phyloP scores from a whole-genome alignment of 2,888 invertebrate genomes.

The Amorpha juglandis region DNA sequence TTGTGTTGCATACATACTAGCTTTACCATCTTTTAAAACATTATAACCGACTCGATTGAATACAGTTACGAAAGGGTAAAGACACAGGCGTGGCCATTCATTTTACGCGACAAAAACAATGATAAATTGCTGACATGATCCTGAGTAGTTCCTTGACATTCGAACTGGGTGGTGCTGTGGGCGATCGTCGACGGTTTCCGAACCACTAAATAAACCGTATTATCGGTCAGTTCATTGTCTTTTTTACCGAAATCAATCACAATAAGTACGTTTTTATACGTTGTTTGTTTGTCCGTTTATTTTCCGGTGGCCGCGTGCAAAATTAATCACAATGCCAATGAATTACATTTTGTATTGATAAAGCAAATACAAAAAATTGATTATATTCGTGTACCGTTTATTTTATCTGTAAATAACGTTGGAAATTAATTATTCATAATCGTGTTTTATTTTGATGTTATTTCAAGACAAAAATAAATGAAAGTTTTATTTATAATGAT shows the following conservation, averaged over 20 bases:
- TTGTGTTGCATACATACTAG: not conserved
- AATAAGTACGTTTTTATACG: slow-evolving; percentile 30
- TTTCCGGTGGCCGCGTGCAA: slow-evolving; percentile 18
- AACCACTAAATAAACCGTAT: slow-evolving; percentile 40
- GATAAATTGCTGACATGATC: slow-evolving; percentile 68
- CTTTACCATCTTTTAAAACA: slow-evolving; percentile 18
- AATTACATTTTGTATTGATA: slow-evolving; percentile 14
- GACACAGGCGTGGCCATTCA: slow-evolving; percentile 53
- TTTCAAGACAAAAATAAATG: not conserved
- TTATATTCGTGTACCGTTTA: not conserved
- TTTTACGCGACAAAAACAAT: slow-evolving; percentile 68
- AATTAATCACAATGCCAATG: slow-evolving; percentile 25
- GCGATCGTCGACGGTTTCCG: slow-evolving; percentile 41
- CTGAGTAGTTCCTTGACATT: slow-evolving; percentile 65
- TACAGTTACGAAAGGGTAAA: slow-evolving; percentile 63
- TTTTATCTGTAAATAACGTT: not conserved
- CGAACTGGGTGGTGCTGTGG: slow-evolving; percentile 49
- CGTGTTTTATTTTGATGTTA: not conserved
- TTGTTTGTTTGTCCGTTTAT: slow-evolving; percentile 28
- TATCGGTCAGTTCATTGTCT: slow-evolving; percentile 54
- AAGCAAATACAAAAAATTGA: not conserved
- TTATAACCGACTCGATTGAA: slow-evolving; percentile 43
- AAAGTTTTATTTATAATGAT: not conserved
- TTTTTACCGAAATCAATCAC: slow-evolving; percentile 45
- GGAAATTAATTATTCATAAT: slow-evolving; percentile 4